Conservation (phyloP, 2,888 invertebrate species). For the Cepaea hortensis region DNA sequence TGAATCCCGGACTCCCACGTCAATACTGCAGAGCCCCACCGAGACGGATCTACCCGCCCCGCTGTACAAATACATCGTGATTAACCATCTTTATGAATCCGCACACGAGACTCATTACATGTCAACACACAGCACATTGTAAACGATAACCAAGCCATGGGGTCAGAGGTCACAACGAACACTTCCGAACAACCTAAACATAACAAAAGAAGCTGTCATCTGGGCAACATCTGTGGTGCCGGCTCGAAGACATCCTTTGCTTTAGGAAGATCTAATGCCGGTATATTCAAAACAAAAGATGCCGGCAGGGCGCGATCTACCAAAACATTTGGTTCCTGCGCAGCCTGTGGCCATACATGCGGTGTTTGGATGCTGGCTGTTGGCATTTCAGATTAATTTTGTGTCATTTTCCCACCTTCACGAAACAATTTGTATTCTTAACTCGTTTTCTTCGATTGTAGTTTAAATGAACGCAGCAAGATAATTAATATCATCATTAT, state of each 20-base stretch:
- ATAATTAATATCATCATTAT: too few relatives aligned
- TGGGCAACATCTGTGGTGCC: constrained; percentile 3
- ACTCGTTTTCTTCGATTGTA: too few relatives aligned
- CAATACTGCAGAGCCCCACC: too few relatives aligned
- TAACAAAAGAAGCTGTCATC: constrained; percentile 19
- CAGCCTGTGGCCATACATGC: neutral
- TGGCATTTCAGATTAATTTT: too few relatives aligned
- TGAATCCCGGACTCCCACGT: too few relatives aligned
- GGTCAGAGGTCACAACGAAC: neutral
- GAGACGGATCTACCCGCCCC: too few relatives aligned
- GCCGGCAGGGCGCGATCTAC: neutral
- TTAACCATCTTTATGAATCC: too few relatives aligned
- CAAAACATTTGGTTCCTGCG: neutral
- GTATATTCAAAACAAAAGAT: constrained; percentile 7
- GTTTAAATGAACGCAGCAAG: too few relatives aligned
- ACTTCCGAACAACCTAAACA: constrained; percentile 18
- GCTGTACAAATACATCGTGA: neutral
- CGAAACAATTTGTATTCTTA: too few relatives aligned
- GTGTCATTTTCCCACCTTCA: too few relatives aligned
- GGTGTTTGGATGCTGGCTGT: neutral
- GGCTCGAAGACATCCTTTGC: neutral
- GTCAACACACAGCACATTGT: neutral
- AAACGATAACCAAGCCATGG: neutral
- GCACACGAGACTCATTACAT: neutral
- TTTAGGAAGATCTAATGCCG: constrained; percentile 1